Evolutionary conservation across 2,113 vertebrate genomes (phyloP).

Genomic region (Xenopus borealis): DNA sequence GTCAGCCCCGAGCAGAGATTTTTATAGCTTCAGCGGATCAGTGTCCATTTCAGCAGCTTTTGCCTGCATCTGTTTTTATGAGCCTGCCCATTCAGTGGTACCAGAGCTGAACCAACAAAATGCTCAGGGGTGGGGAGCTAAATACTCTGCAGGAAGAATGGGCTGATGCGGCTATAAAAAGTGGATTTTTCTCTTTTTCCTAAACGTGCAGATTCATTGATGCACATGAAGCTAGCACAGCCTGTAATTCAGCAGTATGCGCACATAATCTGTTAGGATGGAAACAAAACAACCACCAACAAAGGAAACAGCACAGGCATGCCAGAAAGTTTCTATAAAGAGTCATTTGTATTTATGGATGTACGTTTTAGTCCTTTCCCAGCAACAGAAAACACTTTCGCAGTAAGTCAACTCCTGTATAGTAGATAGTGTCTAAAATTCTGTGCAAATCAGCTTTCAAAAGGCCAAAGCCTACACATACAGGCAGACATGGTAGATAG

Average conservation of each 20-base stretch:
- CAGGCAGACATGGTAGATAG: too few species aligned
- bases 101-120: conserved; percentile 38
- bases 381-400: too few species aligned
- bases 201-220: conserved; percentile 21
- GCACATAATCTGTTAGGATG: not conserved
- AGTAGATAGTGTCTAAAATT: too few species aligned
- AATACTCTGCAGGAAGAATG: conserved; percentile 7
- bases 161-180: conserved; percentile 17
- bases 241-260: too few species aligned
- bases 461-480: too few species aligned
- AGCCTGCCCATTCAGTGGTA: conserved; percentile 22
- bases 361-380: too few species aligned
- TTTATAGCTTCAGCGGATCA: conserved; percentile 3
- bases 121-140: not conserved
- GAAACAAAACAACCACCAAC: conserved; percentile 41
- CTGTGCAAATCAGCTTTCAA: too few species aligned
- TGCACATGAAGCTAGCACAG: not conserved
- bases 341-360: too few species aligned
- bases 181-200: not conserved
- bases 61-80: not conserved
- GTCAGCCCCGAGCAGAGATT: not conserved
- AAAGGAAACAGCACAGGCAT: too few species aligned
- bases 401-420: too few species aligned
- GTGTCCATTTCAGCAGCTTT: conserved; percentile 19
- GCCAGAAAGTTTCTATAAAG: too few species aligned